These are phyloP conservation scores for Heliothis peltigera DNA, from an alignment of 2,888 invertebrate species.

Conservation along the genomic window DNA sequence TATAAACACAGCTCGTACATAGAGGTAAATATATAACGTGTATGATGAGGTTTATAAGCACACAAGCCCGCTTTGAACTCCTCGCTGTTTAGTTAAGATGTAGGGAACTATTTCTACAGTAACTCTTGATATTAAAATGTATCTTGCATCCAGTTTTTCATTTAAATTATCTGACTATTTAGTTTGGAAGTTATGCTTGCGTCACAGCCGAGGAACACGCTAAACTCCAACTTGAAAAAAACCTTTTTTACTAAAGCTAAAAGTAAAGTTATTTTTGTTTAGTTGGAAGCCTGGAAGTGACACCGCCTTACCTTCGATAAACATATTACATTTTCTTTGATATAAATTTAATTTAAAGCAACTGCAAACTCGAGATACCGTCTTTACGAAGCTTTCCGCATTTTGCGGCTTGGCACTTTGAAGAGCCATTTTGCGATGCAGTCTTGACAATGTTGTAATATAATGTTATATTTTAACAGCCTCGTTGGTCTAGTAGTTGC, in stretches of 20 bases:
- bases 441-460: not conserved
- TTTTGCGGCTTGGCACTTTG: not conserved
- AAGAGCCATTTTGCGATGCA: not conserved
- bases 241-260: not conserved
- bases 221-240: not conserved
- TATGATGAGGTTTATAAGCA: too few relatives aligned
- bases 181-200: not conserved
- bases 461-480: too few relatives aligned
- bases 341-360: not conserved
- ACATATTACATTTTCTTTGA: not conserved
- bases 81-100: too few relatives aligned
- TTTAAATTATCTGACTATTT: constrained; percentile 5
- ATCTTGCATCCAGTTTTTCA: not conserved
- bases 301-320: not conserved
- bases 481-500: too few relatives aligned
- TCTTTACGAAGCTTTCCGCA: not conserved
- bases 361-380: not conserved
- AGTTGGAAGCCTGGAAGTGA: not conserved
- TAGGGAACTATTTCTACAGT: too few relatives aligned
- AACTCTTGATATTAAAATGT: too few relatives aligned
- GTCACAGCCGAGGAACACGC: not conserved
- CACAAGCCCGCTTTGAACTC: too few relatives aligned
- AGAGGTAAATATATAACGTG: too few relatives aligned
- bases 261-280: not conserved
- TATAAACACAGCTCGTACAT: too few relatives aligned